Conservation (phyloP, 2,113 vertebrate species). For the Triplophysa dalaica region DNA sequence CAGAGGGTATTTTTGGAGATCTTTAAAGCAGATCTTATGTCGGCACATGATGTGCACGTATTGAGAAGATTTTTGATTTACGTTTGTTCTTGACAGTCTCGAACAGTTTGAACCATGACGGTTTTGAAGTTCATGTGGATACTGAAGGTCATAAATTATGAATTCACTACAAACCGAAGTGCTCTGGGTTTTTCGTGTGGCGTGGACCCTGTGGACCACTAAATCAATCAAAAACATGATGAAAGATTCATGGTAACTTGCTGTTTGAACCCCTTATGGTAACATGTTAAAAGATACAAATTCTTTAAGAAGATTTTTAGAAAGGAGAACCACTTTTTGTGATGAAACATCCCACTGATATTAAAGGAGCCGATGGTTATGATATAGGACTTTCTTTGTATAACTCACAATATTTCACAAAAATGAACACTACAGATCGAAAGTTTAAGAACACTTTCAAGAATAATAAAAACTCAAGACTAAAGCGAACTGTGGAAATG, state of each 20-base stretch:
- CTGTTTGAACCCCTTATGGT: slow-evolving; percentile 25
- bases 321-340: background rate
- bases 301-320: background rate
- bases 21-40: background rate
- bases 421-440: no score
- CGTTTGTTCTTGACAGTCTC: background rate
- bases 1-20: background rate
- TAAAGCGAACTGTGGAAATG: no score
- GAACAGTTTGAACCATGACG: background rate
- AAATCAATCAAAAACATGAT: slow-evolving; percentile 28
- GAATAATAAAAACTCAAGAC: no score
- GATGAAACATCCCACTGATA: background rate
- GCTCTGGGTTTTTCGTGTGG: slow-evolving; percentile 22
- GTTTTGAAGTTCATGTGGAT: slow-evolving; percentile 22
- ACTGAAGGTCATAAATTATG: slow-evolving; percentile 19
- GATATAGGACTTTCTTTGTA: background rate
- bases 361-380: background rate
- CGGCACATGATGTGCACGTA: background rate
- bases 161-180: slow-evolving; percentile 22
- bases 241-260: slow-evolving; percentile 25
- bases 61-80: background rate
- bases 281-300: background rate
- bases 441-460: no score
- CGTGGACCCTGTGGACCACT: slow-evolving; percentile 13
- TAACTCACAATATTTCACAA: no score